A percentile compares a stretch with the other conserved stretches of the same genome.
These are phyloP conservation scores for Austrolebias charrua DNA, from an alignment of 2,797 vertebrate species.

Conservation along the genomic window DNA sequence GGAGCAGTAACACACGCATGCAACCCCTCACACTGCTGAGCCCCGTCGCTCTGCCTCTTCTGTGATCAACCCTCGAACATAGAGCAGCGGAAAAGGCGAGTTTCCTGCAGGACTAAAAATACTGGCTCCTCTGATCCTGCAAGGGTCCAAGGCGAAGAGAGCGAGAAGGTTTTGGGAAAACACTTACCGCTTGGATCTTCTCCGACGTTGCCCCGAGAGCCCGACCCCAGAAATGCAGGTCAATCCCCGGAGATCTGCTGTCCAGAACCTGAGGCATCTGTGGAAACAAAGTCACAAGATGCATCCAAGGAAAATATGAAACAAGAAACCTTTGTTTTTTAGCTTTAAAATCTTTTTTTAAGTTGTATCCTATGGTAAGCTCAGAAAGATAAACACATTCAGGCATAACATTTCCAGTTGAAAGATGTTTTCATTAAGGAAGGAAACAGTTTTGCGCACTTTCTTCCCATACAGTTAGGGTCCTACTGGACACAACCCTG, in stretches of 20 bases:
- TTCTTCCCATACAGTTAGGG: constrained; percentile 2
- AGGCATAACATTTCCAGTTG: not conserved
- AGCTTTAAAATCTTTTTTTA: constrained; percentile 2
- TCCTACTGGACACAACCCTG: not conserved
- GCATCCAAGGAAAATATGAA: constrained; percentile 1
- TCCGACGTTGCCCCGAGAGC: constrained; percentile 81
- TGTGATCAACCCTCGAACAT: constrained; percentile 38
- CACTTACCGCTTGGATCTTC: constrained; percentile 84
- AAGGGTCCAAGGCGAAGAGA: constrained; percentile 20
- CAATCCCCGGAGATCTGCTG: constrained; percentile 79
- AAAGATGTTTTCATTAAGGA: not conserved
- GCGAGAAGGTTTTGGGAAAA: constrained; percentile 13
- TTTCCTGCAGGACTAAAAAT: constrained; percentile 77
- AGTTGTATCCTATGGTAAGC: constrained; percentile 9
- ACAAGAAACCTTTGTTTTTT: constrained; percentile 11
- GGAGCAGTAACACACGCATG: constrained; percentile 18
- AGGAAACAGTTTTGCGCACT: not conserved
- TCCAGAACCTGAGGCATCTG: constrained; percentile 91
- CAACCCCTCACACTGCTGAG: constrained; percentile 22
- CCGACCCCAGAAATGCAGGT: constrained; percentile 86
- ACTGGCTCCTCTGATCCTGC: constrained; percentile 47
- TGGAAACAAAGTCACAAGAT: constrained; percentile 37
- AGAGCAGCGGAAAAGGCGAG: constrained; percentile 61
- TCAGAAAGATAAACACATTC: constrained; percentile 13
- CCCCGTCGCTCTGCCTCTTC: constrained; percentile 43